phyloP scores from a whole-genome alignment of 1,140 invertebrate species.

The Pachypsylla venusta region DNA sequence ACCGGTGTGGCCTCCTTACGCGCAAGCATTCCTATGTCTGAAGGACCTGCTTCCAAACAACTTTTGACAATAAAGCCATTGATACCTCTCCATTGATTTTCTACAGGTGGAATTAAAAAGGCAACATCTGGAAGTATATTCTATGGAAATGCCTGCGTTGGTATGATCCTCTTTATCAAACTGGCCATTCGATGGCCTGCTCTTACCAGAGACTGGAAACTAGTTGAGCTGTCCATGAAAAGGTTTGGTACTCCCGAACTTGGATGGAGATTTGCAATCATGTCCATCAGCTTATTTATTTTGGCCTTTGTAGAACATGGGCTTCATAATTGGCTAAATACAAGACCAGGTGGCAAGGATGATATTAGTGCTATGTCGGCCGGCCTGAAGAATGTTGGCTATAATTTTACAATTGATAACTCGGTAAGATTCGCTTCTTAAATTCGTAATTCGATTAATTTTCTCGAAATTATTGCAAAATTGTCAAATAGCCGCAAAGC shows the following conservation, averaged over 20 bases:
- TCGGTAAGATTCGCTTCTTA: too few species aligned
- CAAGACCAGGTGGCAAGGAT: slow-evolving; percentile 18
- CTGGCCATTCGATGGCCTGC: slow-evolving; percentile 31
- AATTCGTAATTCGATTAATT: too few species aligned
- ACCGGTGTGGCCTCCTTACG: too few species aligned
- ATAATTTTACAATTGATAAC: slow-evolving; percentile 1
- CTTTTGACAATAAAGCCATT: too few species aligned
- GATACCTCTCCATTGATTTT: slow-evolving; percentile 8
- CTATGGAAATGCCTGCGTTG: slow-evolving; percentile 34
- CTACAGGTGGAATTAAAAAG: slow-evolving; percentile 32
- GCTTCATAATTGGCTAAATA: slow-evolving; percentile 20
- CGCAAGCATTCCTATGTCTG: too few species aligned
- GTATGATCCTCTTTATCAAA: slow-evolving; percentile 30
- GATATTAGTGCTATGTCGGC: slow-evolving; percentile 19
- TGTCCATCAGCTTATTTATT: slow-evolving; percentile 17
- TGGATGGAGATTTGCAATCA: slow-evolving; percentile 17
- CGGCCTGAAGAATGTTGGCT: not conserved
- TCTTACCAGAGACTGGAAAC: slow-evolving; percentile 32
- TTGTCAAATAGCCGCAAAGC: too few species aligned
- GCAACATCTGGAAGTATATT: slow-evolving; percentile 35
- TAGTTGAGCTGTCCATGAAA: slow-evolving; percentile 32
- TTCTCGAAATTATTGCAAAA: too few species aligned
- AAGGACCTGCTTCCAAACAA: too few species aligned
- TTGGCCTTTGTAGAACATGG: slow-evolving; percentile 22
- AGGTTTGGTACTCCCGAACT: slow-evolving; percentile 25